Conservation (phyloP, 2,797 vertebrate genomes). For the Girardinus metallicus region DNA sequence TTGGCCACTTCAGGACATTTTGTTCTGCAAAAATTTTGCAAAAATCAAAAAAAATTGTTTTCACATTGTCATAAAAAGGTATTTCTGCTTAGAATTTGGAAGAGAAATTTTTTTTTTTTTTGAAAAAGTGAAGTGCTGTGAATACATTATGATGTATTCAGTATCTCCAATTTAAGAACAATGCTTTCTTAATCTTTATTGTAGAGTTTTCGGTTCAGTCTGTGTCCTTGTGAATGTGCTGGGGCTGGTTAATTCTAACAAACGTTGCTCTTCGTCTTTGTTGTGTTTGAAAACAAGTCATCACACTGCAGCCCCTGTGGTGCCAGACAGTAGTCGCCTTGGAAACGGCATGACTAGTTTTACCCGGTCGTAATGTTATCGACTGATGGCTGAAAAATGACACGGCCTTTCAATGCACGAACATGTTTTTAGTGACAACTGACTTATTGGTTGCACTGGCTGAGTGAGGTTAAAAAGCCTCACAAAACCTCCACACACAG, state of each 20-base stretch:
- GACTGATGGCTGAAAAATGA: conserved; percentile 46
- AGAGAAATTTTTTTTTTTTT: too few relatives aligned
- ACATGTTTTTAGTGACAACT: conserved; percentile 18
- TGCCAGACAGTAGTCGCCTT: conserved; percentile 56
- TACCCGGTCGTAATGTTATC: conserved; percentile 59
- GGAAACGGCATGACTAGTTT: conserved; percentile 65
- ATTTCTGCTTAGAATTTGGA: neutral
- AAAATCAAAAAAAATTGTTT: neutral
- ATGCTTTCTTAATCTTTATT: conserved; percentile 39
- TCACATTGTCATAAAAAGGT: neutral
- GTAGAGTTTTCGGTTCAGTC: neutral
- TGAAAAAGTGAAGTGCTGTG: neutral
- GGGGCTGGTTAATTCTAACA: conserved; percentile 16
- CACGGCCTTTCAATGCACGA: conserved; percentile 25
- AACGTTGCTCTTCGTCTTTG: conserved; percentile 54
- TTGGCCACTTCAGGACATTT: too few relatives aligned
- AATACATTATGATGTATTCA: conserved; percentile 6
- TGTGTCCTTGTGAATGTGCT: neutral
- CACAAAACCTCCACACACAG: conserved; percentile 8
- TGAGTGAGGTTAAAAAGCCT: conserved; percentile 1
- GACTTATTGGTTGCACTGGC: conserved; percentile 7
- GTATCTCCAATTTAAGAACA: conserved; percentile 49
- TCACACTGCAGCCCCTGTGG: conserved; percentile 39
- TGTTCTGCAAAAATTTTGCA: neutral
- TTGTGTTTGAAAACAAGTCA: conserved; percentile 71